These are phyloP conservation scores for Fistularia commersonii DNA, from an alignment of 2,797 vertebrate genomes.

Conservation along the genomic window DNA sequence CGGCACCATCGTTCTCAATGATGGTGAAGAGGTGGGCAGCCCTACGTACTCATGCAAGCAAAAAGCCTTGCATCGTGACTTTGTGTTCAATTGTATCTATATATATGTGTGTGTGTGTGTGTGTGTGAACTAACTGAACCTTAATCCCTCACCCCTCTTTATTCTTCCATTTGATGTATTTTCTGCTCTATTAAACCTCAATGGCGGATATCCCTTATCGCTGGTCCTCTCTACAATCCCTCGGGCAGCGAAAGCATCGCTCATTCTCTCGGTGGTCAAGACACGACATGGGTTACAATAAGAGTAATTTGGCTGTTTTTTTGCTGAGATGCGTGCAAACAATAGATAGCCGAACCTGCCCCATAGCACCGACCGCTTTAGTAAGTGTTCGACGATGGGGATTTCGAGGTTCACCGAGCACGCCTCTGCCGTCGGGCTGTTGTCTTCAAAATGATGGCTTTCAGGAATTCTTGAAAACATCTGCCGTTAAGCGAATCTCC, in stretches of 20 bases:
- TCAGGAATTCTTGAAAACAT: conserved; percentile 14
- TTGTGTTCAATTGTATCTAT: conserved; percentile 9
- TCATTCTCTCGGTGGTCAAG: conserved; percentile 22
- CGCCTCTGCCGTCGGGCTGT: conserved; percentile 6
- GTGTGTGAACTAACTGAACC: conserved; percentile 10
- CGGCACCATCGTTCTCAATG: conserved; percentile 94
- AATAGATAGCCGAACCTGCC: conserved; percentile 30
- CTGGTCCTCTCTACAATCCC: conserved; percentile 28
- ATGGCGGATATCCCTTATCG: conserved; percentile 32
- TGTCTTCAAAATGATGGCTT: conserved; percentile 12
- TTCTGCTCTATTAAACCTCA: conserved; percentile 72
- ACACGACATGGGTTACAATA: conserved; percentile 34
- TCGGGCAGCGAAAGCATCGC: conserved; percentile 39
- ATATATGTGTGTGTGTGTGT: conserved; percentile 2
- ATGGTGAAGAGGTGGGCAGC: conserved; percentile 92
- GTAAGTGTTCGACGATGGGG: conserved; percentile 25
- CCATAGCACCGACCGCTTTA: conserved; percentile 21
- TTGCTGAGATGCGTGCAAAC: conserved; percentile 38
- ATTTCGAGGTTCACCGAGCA: conserved; percentile 29
- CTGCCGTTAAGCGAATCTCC: neutral
- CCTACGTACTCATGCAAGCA: conserved; percentile 14
- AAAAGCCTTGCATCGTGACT: conserved; percentile 14
- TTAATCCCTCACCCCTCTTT: conserved; percentile 42
- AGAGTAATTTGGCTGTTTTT: conserved; percentile 30
- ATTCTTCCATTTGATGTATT: conserved; percentile 47